A percentile compares a stretch with the other conserved stretches of the same genome.
Conservation (phyloP, 2,888 invertebrate species). For the Sarcophaga caerulescens region DNA sequence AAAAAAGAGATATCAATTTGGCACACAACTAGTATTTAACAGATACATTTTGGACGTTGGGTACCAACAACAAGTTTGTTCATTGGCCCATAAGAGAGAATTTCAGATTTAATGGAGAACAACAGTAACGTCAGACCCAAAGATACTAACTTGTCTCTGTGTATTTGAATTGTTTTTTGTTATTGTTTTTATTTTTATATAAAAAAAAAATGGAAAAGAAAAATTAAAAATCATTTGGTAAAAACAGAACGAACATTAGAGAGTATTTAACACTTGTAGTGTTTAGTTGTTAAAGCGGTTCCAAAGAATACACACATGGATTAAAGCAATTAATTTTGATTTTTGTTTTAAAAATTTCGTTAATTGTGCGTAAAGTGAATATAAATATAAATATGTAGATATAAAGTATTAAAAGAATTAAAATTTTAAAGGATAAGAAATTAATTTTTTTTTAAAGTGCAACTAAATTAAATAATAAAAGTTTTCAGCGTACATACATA, state of each 20-base stretch:
- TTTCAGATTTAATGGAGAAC: constrained; percentile 41
- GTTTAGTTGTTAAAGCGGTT: constrained; percentile 51
- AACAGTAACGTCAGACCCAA: neutral
- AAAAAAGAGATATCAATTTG: constrained; percentile 49
- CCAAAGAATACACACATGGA: neutral
- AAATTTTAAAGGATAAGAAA: constrained; percentile 1
- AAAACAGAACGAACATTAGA: constrained; percentile 42
- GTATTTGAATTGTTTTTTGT: constrained; percentile 18
- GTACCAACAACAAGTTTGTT: constrained; percentile 33
- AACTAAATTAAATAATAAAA: neutral
- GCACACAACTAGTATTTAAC: constrained; percentile 48
- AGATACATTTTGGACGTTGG: constrained; percentile 25
- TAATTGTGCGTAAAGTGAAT: constrained; percentile 45
- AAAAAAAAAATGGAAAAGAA: neutral
- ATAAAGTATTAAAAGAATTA: constrained; percentile 21
- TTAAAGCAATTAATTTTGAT: neutral
- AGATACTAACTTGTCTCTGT: constrained; percentile 1
- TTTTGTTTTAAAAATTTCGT: neutral
- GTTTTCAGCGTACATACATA: too few species aligned
- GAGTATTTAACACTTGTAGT: constrained; percentile 39
- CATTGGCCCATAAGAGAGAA: constrained; percentile 46
- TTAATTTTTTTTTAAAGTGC: neutral
- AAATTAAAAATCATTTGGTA: constrained; percentile 11
- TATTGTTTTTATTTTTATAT: too few species aligned
- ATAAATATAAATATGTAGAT: too few species aligned